These are phyloP conservation scores for Eulacestoma nigropectus DNA, from an alignment of 2,113 vertebrate species.

Conservation along the genomic window DNA sequence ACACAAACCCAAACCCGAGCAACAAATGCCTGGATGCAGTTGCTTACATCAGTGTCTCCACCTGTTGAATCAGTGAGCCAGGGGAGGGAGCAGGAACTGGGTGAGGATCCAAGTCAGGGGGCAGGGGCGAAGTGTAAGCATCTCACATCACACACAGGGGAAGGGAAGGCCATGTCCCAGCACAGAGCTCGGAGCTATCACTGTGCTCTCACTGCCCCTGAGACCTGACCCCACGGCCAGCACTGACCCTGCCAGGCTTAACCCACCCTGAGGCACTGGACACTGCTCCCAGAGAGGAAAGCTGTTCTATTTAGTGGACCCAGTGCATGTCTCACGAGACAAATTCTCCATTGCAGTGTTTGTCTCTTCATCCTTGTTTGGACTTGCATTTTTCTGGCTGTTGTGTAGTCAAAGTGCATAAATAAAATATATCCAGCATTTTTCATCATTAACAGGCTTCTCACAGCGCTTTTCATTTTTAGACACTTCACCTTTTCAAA, in stretches of 20 bases:
- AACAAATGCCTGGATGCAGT: neutral
- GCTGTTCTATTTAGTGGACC: neutral
- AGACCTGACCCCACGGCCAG: neutral
- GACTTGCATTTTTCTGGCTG: neutral
- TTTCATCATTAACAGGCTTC: constrained; percentile 35
- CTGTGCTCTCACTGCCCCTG: neutral
- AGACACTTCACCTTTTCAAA: constrained; percentile 57
- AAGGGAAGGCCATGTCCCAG: neutral
- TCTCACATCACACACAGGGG: neutral
- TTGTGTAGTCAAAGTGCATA: constrained; percentile 7
- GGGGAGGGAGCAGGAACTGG: neutral
- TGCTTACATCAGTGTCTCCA: neutral
- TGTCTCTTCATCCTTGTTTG: neutral
- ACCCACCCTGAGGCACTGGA: neutral
- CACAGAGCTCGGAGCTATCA: neutral
- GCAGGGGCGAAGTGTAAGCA: neutral
- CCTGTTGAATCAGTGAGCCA: neutral
- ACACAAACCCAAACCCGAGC: neutral
- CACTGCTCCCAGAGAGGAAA: neutral
- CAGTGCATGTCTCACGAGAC: neutral
- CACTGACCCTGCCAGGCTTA: rapidly evolving
- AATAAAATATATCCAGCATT: constrained; percentile 38
- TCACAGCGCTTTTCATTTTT: constrained; percentile 34
- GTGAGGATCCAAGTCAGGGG: neutral
- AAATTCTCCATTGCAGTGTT: neutral